Conservation (phyloP, 2,888 invertebrate genomes). For the Subacronicta megacephala region DNA sequence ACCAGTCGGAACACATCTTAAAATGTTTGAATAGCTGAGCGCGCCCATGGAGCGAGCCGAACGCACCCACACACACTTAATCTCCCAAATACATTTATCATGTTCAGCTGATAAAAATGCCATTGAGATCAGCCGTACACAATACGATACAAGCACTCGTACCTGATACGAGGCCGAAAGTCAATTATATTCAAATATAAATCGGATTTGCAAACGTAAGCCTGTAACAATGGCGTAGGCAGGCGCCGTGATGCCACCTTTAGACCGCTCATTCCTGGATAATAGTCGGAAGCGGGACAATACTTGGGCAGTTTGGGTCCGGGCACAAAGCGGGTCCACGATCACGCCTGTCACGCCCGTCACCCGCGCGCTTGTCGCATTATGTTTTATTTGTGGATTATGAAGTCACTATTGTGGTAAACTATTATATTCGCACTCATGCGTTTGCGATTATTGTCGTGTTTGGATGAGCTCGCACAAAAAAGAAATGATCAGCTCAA, state of each 20-base stretch:
- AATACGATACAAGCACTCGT: constrained; percentile 81
- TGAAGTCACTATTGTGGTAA: constrained; percentile 68
- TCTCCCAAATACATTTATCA: constrained; percentile 88
- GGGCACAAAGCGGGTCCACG: constrained; percentile 59
- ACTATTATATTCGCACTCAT: constrained; percentile 52
- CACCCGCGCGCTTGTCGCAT: constrained; percentile 59
- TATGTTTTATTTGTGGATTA: constrained; percentile 71
- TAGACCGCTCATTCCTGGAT: constrained; percentile 64
- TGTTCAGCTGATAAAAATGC: constrained; percentile 87
- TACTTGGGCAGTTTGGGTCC: constrained; percentile 58
- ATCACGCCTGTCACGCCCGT: constrained; percentile 64
- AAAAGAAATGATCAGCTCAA: constrained; percentile 13
- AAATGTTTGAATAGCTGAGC: constrained; percentile 65
- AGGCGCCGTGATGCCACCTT: constrained; percentile 76
- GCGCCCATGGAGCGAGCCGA: constrained; percentile 54
- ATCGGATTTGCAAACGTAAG: constrained; percentile 89
- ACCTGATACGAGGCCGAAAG: constrained; percentile 86
- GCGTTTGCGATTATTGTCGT: constrained; percentile 48
- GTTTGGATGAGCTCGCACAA: constrained; percentile 22
- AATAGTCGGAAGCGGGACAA: constrained; percentile 68
- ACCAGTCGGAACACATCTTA: constrained; percentile 55
- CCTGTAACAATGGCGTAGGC: constrained; percentile 82
- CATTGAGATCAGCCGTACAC: constrained; percentile 85
- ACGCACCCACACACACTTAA: constrained; percentile 80
- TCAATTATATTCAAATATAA: constrained; percentile 90